phyloP scores from a whole-genome alignment of 23 tunicate species.

The Ciona savignyi region DNA sequence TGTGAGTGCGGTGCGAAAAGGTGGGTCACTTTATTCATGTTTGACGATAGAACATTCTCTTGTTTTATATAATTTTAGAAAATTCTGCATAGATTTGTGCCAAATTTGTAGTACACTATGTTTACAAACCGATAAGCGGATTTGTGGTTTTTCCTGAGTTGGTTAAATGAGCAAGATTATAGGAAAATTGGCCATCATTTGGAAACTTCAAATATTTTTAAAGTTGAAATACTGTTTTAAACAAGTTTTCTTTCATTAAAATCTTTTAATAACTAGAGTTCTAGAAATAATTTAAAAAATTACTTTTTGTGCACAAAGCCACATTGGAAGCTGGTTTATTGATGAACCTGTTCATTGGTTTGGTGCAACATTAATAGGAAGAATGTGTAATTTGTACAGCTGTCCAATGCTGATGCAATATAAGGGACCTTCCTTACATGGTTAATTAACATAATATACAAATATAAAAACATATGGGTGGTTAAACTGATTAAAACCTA shows the following conservation, averaged over 20 bases:
- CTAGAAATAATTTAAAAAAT: no score
- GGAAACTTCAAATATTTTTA: no score
- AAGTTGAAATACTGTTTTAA: no score
- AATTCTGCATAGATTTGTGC: no score
- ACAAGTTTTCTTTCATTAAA: no score
- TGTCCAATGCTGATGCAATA: background rate
- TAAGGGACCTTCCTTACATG: slow-evolving; percentile 18
- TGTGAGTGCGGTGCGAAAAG: slow-evolving; percentile 64
- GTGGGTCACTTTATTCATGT: slow-evolving; percentile 17
- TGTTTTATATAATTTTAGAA: no score
- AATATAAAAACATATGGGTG: background rate
- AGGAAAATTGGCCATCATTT: no score
- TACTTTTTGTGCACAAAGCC: background rate
- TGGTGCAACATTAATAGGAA: slow-evolving; percentile 2
- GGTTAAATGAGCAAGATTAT: no score
- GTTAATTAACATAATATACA: background rate
- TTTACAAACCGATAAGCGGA: background rate
- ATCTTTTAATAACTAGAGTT: background rate
- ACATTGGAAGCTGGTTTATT: background rate
- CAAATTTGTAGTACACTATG: background rate
- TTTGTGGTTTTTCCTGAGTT: background rate
- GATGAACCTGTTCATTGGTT: background rate
- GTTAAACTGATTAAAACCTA: no score
- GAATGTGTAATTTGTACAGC: slow-evolving; percentile 18
- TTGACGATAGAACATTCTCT: no score